Evolutionary conservation across 2,888 invertebrate genomes (phyloP), one percentile per base, ranked within the genome.

Genomic region (Diogma glabrata): DNA sequence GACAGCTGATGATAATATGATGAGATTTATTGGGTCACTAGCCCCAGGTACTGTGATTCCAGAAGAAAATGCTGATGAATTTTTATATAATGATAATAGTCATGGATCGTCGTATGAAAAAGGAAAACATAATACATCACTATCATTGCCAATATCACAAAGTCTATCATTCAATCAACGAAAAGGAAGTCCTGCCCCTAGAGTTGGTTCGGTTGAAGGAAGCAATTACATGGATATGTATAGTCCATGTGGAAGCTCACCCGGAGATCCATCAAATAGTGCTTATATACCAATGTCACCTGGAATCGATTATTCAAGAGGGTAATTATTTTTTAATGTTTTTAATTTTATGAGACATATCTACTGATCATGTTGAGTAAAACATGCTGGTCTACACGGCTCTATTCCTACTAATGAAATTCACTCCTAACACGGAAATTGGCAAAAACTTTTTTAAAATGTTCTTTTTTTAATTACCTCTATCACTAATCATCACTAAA

Each of bases 261-360:
- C 75, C 1, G 67, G 70, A 26, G 60, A 60, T 56, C 65, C 64
- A 4, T 60, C 63, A n/a, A 54, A 54, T n/a, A 61, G 60, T 26
- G 69, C 64, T 33, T 78, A 77, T 57, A 73, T 78, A 67, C 72
- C 74, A 30, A 77, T 77, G 75, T 75, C 74, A 61, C 72, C 72
- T 49, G 67, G 67, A 61, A 57, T 57, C 19, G 62, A 62, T 26
- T 57, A 56, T 38, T 52, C 55, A 6, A 56, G 58, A 50, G 57
- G 58, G 60, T 60, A 51, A 23, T 33, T 33, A 38, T 26, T 28
- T 47, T 51, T 36, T 36, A 20, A 8, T 26, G 23, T 43, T 50
- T 51, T 12, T 22, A 10, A 7, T 7, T 24, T 24, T 24, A 24
- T 7, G 6, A 7, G 6, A 6, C 24, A 24, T 24, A 24, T 7